Evolutionary conservation across 2,113 vertebrate species (phyloP).

Genomic region (Pao palembangensis): DNA sequence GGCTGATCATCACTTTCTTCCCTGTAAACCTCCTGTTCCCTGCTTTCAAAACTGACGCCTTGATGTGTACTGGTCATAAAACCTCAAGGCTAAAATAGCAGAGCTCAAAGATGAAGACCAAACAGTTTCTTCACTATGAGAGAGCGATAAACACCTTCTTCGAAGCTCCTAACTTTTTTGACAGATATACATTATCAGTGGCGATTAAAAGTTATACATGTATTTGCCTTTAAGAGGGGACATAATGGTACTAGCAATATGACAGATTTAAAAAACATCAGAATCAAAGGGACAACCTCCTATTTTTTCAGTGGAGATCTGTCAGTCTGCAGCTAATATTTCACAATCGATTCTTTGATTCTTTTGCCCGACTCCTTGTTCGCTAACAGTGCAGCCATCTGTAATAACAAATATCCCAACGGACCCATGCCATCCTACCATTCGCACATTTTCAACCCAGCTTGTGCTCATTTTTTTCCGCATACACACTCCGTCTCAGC

Average conservation of each 20-base stretch:
- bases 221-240: no score
- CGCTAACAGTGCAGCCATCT: constrained; percentile 41
- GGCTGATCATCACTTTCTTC: constrained; percentile 49
- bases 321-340: constrained; percentile 1
- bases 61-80: constrained; percentile 24
- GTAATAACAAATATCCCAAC: constrained; percentile 48
- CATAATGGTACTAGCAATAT: no score
- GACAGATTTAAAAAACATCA: no score
- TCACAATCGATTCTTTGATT: constrained; percentile 26
- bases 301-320: background rate
- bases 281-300: no score
- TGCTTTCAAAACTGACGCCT: constrained; percentile 26
- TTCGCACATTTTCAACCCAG: constrained; percentile 35
- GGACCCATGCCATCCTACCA: constrained; percentile 17
- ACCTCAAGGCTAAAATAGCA: constrained; percentile 11
- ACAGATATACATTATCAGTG: background rate
- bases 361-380: constrained; percentile 1
- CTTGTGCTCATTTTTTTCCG: constrained; percentile 60
- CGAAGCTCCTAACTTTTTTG: background rate
- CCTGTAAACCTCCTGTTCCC: constrained; percentile 25
- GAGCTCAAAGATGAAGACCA: background rate
- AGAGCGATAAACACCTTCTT: background rate
- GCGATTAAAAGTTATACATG: no score
- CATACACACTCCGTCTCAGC: constrained; percentile 30
- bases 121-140: constrained; percentile 4